Conservation (phyloP, 2,113 vertebrate species). For the Cyanistes caeruleus region DNA sequence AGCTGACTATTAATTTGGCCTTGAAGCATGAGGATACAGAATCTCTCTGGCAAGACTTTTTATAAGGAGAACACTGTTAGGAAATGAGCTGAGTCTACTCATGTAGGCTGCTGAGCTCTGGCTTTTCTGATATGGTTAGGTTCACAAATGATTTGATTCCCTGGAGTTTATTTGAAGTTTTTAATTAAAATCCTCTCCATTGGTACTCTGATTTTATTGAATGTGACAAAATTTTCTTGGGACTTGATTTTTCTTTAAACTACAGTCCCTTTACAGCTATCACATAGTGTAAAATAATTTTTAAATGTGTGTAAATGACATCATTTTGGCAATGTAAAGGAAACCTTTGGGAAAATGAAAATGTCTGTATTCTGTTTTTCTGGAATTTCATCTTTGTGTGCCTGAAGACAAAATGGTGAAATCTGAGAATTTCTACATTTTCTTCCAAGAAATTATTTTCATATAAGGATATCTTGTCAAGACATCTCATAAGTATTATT, state of each 20-base stretch:
- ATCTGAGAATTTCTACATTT: conserved; percentile 10
- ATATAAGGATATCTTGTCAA: neutral
- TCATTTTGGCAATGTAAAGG: neutral
- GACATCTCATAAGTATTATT: neutral
- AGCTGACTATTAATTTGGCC: neutral
- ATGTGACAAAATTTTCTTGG: conserved; percentile 57
- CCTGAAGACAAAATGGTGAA: neutral
- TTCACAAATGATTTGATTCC: conserved; percentile 65
- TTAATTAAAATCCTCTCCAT: conserved; percentile 48
- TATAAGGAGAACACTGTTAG: neutral
- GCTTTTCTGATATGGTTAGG: conserved; percentile 53
- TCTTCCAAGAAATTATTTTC: neutral
- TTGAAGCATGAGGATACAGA: neutral
- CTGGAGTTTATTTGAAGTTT: conserved; percentile 37
- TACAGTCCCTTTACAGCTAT: neutral
- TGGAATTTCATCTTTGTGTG: conserved; percentile 40
- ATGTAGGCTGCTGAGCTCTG: neutral
- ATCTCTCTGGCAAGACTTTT: neutral
- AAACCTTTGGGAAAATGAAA: neutral
- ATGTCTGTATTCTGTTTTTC: neutral
- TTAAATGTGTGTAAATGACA: conserved; percentile 4
- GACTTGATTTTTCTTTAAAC: conserved; percentile 35
- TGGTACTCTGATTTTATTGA: conserved; percentile 47
- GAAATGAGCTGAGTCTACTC: neutral
- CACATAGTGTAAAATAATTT: neutral